A percentile compares a stretch with the other conserved stretches of the same genome.
Evolutionary conservation across 2,888 invertebrate species (phyloP).

Genomic region (Noctua comes): DNA sequence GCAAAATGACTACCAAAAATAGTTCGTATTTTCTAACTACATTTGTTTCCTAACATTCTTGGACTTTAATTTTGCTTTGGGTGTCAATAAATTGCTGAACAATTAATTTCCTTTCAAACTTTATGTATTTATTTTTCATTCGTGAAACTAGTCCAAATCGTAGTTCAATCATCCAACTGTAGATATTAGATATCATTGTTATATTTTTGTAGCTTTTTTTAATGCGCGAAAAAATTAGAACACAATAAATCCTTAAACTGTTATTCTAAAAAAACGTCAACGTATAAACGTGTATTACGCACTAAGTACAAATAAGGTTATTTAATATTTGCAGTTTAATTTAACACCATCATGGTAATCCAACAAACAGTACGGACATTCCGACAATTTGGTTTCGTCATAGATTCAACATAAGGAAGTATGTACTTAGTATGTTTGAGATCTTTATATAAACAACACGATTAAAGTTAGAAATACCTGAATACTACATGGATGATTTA

Average conservation of each 20-base stretch:
- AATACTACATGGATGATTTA: background rate
- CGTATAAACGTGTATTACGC: background rate
- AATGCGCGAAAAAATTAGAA: background rate
- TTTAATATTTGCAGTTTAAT: slow-evolving; percentile 42
- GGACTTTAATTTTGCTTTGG: background rate
- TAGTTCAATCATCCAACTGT: background rate
- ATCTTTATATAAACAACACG: slow-evolving; percentile 12
- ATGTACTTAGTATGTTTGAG: slow-evolving; percentile 32
- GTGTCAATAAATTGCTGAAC: background rate
- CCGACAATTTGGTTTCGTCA: slow-evolving; percentile 27
- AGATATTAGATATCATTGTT: background rate
- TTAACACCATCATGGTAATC: slow-evolving; percentile 35
- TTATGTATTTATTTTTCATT: too few relatives aligned
- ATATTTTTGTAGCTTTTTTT: background rate
- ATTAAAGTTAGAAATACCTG: slow-evolving; percentile 4
- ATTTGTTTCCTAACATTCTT: background rate
- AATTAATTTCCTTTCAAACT: too few relatives aligned
- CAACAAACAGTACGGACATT: slow-evolving; percentile 43
- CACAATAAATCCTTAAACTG: background rate
- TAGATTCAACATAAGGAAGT: slow-evolving; percentile 39
- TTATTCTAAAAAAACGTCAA: background rate
- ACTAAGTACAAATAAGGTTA: slow-evolving; percentile 14
- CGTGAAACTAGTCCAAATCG: background rate
- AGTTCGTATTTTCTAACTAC: background rate
- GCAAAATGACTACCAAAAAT: background rate